Percentiles rank a stretch among this genome's conserved stretches.
Evolutionary conservation across 2,888 invertebrate species (phyloP).

Genomic region (Psylliodes chrysocephalus): DNA sequence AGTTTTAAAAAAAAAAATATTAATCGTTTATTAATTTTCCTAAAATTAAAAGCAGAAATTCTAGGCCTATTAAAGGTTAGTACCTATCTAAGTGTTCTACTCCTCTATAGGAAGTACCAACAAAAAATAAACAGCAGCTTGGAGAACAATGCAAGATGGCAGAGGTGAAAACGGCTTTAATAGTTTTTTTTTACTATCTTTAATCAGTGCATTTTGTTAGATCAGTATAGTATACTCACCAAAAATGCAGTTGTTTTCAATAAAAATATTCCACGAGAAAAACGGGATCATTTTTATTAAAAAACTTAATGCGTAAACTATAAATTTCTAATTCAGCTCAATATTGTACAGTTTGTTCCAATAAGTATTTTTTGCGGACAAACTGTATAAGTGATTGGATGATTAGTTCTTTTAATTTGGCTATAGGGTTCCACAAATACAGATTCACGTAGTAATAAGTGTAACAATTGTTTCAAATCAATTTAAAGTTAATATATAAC

Average conservation of each 20-base stretch:
- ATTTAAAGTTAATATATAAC: background rate
- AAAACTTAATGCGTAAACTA: no score
- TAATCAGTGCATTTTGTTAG: conserved; percentile 32
- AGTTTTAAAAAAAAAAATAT: no score
- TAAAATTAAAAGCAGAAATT: background rate
- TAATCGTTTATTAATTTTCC: background rate
- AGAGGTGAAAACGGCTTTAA: conserved; percentile 61
- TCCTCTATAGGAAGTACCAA: background rate
- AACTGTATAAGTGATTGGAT: background rate
- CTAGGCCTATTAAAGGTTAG: background rate
- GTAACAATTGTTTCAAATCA: conserved; percentile 2
- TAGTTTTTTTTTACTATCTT: conserved; percentile 18
- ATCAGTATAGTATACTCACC: background rate
- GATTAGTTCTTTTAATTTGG: background rate
- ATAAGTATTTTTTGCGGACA: background rate
- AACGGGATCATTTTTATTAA: background rate
- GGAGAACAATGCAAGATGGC: conserved; percentile 68
- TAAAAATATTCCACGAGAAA: background rate
- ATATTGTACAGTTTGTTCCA: background rate
- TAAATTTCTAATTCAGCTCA: no score
- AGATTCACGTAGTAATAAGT: conserved; percentile 23
- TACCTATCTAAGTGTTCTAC: background rate
- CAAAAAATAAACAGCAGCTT: conserved; percentile 28
- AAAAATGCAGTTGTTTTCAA: background rate
- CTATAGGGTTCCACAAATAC: background rate